Base-by-base conservation (phyloP, 2,113 vertebrate species). In the Hippopotamus amphibius region DNA sequence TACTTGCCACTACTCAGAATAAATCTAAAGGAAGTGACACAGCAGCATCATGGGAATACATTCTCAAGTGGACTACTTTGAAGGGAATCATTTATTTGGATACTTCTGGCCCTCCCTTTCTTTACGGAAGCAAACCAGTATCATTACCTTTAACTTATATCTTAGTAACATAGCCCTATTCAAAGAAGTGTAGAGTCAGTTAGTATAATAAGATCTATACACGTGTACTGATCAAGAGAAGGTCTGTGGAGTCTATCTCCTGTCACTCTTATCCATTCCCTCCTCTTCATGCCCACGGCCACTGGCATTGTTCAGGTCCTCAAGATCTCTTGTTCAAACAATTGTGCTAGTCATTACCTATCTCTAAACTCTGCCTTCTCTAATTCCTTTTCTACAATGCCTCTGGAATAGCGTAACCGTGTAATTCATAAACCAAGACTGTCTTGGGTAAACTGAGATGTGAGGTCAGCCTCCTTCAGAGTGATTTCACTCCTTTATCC, bases 41-140 rank as follows among this genome's bases (percentile, higher is more conserved):
- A 43, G 43, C 61, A 85, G 69, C 76, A 82, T 37, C 22, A 28
- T 21, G 57, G 37, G 46, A 86, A 81, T 41, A 81, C 48, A 82
- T 80, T 93, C 11, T 57, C 72, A 90, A 90, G 17, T 48, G 24
- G 8, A 83, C 28, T 68, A 59, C 26, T 86, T 87, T 55, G 22
- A 83, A 92, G 17, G 26, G 24, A 68, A 30, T 82, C 22, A 94
- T 94, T 53, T 83, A 83, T 53, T 48, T 88, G 74, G 21, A 91
- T 87, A 33, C 12, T n/a, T 88, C 53, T 68, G 21, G 24, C 33
- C n/a, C 59, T 53, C 33, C 43, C 2, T 26, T 79, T 74, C 48
- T 82, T 76, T 88, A 28, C 65, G 17, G 11, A 53, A 68, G 41
- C 30, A 92, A 83, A 88, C 33, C 17, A 88, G n/a, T 61, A 61